phyloP scores from a whole-genome alignment of 2,113 vertebrate genomes.

The Excalfactoria chinensis region DNA sequence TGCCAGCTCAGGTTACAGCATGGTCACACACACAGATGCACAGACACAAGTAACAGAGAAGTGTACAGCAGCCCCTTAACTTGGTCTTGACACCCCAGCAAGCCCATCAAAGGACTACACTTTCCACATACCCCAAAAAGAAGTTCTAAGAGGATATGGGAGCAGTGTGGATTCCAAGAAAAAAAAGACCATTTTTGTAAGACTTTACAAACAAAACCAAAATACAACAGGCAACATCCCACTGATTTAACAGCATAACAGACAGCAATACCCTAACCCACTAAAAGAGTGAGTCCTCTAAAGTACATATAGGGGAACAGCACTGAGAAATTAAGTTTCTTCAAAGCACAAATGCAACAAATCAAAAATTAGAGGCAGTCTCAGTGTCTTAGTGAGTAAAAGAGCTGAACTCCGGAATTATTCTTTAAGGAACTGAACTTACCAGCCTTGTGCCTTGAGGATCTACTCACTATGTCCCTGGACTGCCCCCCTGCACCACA shows the following conservation, averaged over 20 bases:
- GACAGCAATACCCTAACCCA: background rate
- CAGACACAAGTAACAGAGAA: background rate
- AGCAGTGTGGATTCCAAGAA: background rate
- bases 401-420: background rate
- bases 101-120: background rate
- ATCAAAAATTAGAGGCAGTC: background rate
- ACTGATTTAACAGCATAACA: background rate
- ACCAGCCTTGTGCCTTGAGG: background rate
- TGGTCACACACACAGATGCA: background rate
- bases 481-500: background rate
- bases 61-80: background rate
- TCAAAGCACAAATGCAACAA: background rate
- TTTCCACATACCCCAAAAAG: background rate
- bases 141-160: background rate
- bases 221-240: background rate
- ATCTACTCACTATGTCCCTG: background rate
- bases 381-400: background rate
- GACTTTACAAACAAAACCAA: background rate
- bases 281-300: background rate
- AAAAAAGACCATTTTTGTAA: background rate
- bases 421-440: background rate
- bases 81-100: background rate
- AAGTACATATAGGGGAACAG: background rate
- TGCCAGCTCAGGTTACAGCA: accelerated
- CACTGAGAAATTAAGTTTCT: background rate